phyloP scores from a whole-genome alignment of 2,888 invertebrate species.

The Drosophila subquinaria region DNA sequence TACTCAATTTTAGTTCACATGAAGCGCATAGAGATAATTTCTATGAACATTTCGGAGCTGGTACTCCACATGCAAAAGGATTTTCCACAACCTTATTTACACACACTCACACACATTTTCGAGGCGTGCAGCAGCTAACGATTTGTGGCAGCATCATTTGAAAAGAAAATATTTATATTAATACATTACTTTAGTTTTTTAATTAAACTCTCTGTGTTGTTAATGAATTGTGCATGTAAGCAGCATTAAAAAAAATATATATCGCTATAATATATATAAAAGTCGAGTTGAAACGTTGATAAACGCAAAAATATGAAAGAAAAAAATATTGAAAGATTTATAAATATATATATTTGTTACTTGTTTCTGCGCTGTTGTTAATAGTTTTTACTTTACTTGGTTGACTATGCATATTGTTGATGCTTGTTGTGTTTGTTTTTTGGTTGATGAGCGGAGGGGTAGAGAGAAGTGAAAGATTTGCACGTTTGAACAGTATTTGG shows the following conservation, averaged over 20 bases:
- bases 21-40: constrained; percentile 34
- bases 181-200: constrained; percentile 54
- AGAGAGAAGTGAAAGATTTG: constrained; percentile 12
- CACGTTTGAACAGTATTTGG: constrained; percentile 55
- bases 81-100: constrained; percentile 10
- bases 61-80: constrained; percentile 61
- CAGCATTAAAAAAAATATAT: constrained; percentile 44
- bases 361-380: constrained; percentile 70
- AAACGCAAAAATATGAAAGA: constrained; percentile 39
- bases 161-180: constrained; percentile 13
- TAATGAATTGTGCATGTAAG: constrained; percentile 48
- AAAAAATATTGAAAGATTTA: constrained; percentile 27
- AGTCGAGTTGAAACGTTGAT: constrained; percentile 59
- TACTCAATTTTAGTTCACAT: constrained; percentile 41
- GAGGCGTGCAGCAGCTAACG: constrained; percentile 28
- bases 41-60: constrained; percentile 67
- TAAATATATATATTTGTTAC: constrained; percentile 64
- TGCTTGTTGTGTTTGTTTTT: constrained; percentile 16
- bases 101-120: constrained; percentile 9
- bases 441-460: not conserved
- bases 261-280: constrained; percentile 42
- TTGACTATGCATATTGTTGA: constrained; percentile 58
- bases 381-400: constrained; percentile 64
- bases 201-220: constrained; percentile 77
- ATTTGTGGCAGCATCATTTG: constrained; percentile 35